Percentiles rank a stretch among this genome's conserved stretches.
Conservation (phyloP, 2,888 invertebrate species). For the Nipponacmea schrenckii region DNA sequence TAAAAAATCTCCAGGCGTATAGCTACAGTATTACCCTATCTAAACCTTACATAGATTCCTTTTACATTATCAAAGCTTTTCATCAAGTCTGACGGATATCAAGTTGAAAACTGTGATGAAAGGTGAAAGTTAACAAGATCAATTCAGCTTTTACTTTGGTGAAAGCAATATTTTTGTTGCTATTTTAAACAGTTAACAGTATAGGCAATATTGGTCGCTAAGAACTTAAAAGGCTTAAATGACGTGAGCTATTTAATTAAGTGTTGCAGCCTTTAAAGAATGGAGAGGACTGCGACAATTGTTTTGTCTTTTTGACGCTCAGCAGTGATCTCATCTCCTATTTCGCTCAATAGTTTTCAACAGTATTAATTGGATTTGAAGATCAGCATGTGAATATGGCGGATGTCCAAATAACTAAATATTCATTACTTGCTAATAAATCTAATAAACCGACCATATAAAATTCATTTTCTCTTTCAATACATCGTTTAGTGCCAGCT, state of each 20-base stretch:
- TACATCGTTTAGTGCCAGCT: slow-evolving; percentile 7
- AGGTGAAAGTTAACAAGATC: not conserved
- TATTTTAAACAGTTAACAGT: not conserved
- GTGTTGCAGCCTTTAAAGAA: not conserved
- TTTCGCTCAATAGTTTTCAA: not conserved
- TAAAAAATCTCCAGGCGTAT: not conserved
- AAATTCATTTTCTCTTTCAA: not conserved
- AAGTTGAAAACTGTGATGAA: not conserved
- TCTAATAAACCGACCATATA: not conserved
- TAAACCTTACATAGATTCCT: not conserved
- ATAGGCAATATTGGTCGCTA: not conserved
- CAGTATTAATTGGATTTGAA: slow-evolving; percentile 4
- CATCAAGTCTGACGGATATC: not conserved
- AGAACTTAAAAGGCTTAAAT: not conserved
- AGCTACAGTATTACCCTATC: not conserved
- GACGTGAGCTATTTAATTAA: slow-evolving; percentile 2
- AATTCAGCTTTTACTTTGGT: not conserved
- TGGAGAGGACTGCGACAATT: not conserved
- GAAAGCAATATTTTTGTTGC: slow-evolving; percentile 1
- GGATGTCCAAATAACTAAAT: slow-evolving; percentile 5
- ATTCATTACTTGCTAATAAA: slow-evolving; percentile 4
- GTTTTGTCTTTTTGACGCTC: no score
- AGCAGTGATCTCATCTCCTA: not conserved
- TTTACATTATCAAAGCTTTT: not conserved
- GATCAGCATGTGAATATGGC: not conserved